A percentile compares a stretch with the other conserved stretches of the same genome.
Evolutionary conservation across 2,113 vertebrate genomes (phyloP).

Genomic region (Excalfactoria chinensis): DNA sequence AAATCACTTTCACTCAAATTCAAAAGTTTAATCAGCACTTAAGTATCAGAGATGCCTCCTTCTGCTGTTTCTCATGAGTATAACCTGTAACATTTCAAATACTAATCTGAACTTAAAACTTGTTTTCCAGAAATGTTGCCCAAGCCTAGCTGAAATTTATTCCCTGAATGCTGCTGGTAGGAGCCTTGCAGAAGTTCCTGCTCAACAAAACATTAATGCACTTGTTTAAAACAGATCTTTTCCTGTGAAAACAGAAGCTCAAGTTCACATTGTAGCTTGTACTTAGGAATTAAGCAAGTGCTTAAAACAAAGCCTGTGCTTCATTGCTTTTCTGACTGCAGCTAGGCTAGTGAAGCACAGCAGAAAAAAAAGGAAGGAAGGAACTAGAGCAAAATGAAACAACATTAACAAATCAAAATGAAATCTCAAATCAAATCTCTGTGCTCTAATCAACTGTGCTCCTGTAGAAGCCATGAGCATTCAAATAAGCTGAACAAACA

Average conservation of each 20-base stretch:
- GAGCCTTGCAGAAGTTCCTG: not conserved
- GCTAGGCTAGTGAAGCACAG: not conserved
- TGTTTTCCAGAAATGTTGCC: not conserved
- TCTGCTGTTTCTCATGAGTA: not conserved
- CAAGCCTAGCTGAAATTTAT: not conserved
- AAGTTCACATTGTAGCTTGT: not conserved
- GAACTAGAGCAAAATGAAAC: not conserved
- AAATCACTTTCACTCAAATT: not conserved
- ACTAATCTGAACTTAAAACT: not conserved
- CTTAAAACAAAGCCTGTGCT: constrained; percentile 8
- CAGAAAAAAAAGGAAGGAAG: not conserved
- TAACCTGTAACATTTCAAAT: not conserved
- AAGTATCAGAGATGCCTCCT: not conserved
- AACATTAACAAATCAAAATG: not conserved
- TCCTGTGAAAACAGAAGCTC: not conserved
- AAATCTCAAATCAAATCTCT: not conserved
- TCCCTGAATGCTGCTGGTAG: not conserved
- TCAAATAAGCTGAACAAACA: not conserved
- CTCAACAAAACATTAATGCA: not conserved
- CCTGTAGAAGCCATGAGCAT: not conserved
- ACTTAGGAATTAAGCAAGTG: not conserved
- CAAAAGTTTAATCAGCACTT: not conserved
- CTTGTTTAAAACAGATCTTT: not conserved
- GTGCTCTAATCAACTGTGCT: not conserved
- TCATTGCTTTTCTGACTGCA: not conserved